Percentiles rank a stretch among this genome's conserved stretches.
Conservation (phyloP, 2,888 invertebrate species). For the Pollenia labialis region DNA sequence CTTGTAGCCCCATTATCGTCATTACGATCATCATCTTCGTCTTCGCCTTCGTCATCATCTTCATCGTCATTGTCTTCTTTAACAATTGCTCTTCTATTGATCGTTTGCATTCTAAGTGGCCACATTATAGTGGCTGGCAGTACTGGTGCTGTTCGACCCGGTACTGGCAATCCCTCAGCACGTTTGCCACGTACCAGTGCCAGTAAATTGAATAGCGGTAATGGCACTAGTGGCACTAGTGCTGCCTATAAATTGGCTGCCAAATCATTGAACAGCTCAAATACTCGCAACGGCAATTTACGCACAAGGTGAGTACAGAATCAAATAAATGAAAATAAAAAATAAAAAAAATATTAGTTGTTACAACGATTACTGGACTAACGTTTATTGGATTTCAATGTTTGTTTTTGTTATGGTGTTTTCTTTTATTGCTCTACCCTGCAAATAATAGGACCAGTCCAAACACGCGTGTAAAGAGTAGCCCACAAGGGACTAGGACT, state of each 20-base stretch:
- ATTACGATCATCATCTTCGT: slow-evolving; percentile 54
- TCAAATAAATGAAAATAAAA: neutral
- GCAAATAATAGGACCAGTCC: too few species aligned
- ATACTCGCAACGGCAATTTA: slow-evolving; percentile 83
- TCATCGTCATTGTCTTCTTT: slow-evolving; percentile 66
- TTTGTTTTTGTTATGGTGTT: too few species aligned
- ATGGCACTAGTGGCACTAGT: slow-evolving; percentile 72
- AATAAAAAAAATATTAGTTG: neutral
- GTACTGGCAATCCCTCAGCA: slow-evolving; percentile 84
- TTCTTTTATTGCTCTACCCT: too few species aligned
- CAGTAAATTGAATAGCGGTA: slow-evolving; percentile 84
- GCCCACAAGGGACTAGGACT: too few species aligned
- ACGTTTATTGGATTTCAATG: neutral
- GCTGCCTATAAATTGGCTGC: slow-evolving; percentile 81
- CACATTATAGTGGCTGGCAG: slow-evolving; percentile 74
- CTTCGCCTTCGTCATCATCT: slow-evolving; percentile 63
- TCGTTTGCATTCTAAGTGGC: slow-evolving; percentile 75
- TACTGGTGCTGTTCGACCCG: slow-evolving; percentile 80
- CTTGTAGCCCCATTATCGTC: slow-evolving; percentile 57
- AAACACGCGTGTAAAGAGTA: too few species aligned
- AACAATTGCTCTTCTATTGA: slow-evolving; percentile 76
- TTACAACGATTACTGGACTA: too few species aligned
- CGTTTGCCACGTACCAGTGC: slow-evolving; percentile 87
- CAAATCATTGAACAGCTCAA: slow-evolving; percentile 80
- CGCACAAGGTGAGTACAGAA: slow-evolving; percentile 82